Evolutionary conservation across 2,113 vertebrate genomes (phyloP).

Genomic region (Malurus alboscapulatus): DNA sequence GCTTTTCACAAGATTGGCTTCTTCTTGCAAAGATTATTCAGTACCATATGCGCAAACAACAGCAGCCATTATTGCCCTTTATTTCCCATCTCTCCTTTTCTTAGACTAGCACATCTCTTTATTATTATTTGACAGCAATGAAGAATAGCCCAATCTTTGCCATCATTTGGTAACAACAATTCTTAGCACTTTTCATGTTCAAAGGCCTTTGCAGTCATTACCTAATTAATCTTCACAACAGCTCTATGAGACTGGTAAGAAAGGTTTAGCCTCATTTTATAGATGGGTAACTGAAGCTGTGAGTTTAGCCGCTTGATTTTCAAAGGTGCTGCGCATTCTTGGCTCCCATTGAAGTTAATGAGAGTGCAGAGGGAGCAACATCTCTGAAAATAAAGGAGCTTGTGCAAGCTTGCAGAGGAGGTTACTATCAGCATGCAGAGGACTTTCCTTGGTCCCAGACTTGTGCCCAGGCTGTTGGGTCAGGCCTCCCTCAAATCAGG

Average conservation of each 20-base stretch:
- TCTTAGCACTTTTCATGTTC: conserved; percentile 54
- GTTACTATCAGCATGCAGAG: not conserved
- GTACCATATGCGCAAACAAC: conserved; percentile 70
- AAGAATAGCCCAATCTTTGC: conserved; percentile 66
- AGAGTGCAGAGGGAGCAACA: not conserved
- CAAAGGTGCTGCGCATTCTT: conserved; percentile 48
- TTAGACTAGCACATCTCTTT: conserved; percentile 55
- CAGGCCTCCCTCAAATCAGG: not conserved
- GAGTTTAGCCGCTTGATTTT: conserved; percentile 55
- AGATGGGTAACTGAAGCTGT: conserved; percentile 44
- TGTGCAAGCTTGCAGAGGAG: not conserved
- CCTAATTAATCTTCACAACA: conserved; percentile 67
- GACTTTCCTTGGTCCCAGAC: not conserved
- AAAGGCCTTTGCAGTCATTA: conserved; percentile 58
- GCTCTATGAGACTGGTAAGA: conserved; percentile 44
- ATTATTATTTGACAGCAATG: conserved; percentile 66
- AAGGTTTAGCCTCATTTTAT: conserved; percentile 56
- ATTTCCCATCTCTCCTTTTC: conserved; percentile 66
- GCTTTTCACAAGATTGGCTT: conserved; percentile 73
- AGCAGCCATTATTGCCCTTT: conserved; percentile 71
- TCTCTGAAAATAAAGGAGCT: conserved; percentile 11
- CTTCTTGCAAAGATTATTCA: conserved; percentile 74
- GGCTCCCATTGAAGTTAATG: conserved; percentile 45
- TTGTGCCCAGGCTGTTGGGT: not conserved
- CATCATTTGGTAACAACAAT: conserved; percentile 65